Evolutionary conservation across 2,113 vertebrate genomes (phyloP).

Genomic region (Notothenia rossii): DNA sequence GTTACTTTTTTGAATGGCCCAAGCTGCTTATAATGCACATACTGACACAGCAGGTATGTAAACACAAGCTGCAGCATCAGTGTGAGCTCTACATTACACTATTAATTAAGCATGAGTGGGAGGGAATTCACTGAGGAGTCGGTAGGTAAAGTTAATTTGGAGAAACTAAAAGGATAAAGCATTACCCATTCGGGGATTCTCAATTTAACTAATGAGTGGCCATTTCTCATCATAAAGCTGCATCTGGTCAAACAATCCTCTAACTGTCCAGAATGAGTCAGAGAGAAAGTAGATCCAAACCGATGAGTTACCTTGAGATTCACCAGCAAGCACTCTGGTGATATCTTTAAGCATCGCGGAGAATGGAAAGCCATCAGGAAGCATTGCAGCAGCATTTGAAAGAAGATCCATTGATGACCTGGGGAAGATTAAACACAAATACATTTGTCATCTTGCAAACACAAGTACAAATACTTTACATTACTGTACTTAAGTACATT

Average conservation of each 20-base stretch:
- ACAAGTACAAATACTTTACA: not conserved
- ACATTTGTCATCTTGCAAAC: not conserved
- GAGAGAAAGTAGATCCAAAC: constrained; percentile 17
- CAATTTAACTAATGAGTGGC: constrained; percentile 28
- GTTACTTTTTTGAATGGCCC: constrained; percentile 17
- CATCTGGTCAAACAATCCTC: constrained; percentile 12
- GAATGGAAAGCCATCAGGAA: constrained; percentile 76
- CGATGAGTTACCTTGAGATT: constrained; percentile 76
- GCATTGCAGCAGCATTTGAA: constrained; percentile 43
- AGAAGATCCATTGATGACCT: constrained; percentile 71
- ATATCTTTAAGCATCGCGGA: constrained; percentile 64
- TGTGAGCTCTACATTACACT: constrained; percentile 6
- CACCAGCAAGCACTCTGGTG: constrained; percentile 59
- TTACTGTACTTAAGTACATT: too few relatives aligned
- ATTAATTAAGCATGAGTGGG: constrained; percentile 22
- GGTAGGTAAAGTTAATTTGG: constrained; percentile 28
- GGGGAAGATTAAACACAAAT: constrained; percentile 24
- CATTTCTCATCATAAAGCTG: constrained; percentile 29
- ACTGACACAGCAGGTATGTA: constrained; percentile 31
- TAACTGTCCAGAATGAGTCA: constrained; percentile 10
- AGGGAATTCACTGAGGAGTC: constrained; percentile 19
- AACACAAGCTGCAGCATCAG: constrained; percentile 43
- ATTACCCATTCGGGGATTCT: constrained; percentile 18
- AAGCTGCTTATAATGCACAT: constrained; percentile 13
- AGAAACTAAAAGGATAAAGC: constrained; percentile 26